Evolutionary conservation across 2,113 vertebrate species (phyloP).

Genomic region (Eudyptes chrysolophus): DNA sequence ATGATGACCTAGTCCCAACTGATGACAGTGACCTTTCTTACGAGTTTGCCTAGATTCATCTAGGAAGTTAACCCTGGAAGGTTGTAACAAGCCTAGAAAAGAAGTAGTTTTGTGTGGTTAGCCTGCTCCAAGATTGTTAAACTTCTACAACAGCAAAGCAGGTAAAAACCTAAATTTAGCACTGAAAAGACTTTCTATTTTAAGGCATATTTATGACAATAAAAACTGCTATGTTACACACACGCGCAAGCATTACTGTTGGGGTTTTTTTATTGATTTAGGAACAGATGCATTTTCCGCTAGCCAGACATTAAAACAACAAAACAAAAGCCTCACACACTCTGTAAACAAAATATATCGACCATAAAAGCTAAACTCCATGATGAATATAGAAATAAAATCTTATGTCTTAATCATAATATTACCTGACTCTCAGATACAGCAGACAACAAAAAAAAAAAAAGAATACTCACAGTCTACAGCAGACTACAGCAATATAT

Average conservation of each 20-base stretch:
- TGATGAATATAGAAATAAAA: slow-evolving; percentile 30
- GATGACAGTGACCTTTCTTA: not conserved
- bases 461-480: not conserved
- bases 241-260: not conserved
- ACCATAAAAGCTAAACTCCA: not conserved
- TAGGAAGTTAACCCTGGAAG: not conserved
- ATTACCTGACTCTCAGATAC: not conserved
- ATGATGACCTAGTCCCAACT: not conserved
- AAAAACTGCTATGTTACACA: not conserved
- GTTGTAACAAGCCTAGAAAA: not conserved
- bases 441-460: not conserved
- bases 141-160: not conserved
- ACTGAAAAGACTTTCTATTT: not conserved
- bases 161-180: not conserved
- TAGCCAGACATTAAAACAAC: not conserved
- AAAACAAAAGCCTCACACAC: not conserved
- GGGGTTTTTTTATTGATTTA: not conserved
- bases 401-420: not conserved
- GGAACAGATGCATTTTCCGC: not conserved
- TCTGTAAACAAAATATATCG: not conserved
- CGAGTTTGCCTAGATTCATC: not conserved
- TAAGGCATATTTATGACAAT: not conserved
- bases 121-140: not conserved
- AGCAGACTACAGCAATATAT: not conserved
- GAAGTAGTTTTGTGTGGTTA: not conserved